Evolutionary conservation across 2,888 invertebrate genomes (phyloP), one percentile per base, ranked within the genome.

Genomic region (Tetanocera ferruginea): DNA sequence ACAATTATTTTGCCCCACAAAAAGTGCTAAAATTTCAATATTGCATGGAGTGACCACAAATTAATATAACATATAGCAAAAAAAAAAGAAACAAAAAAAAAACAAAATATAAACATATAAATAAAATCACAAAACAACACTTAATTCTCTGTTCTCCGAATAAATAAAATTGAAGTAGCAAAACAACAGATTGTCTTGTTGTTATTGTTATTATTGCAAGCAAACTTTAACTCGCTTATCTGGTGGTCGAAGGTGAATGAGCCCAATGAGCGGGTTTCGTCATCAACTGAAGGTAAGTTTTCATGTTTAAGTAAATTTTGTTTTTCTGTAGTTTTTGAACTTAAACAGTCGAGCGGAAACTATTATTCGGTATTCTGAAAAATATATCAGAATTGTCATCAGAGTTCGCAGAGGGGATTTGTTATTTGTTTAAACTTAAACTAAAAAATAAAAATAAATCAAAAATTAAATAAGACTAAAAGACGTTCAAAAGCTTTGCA

Each of bases 221-320:
- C 37, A 43, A 34, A 37, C 11, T 67, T 43, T n/a, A 14, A 49
- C 19, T 67, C 19, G 43, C 25, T 25, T 62, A 77, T 67, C 62
- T 66, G 49, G 79, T 76, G 72, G 66, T 76, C 52, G 69, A 81
- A 78, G 78, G 80, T 87, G 85, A 88, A 88, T 89, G 88, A 89
- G 87, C 85, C 87, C 88, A 81, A 89, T 89, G 89, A 89, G 90
- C 82, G 89, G 90, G 83, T 85, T 89, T 82, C 89, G 89, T 79
- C 88, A 89, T 79, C 89, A 89, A 83, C 85, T 89, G 37, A 89
- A 89, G 89, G 89, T 89, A 82, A 86, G 87, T 84, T 60, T 52
- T 70, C n/a, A n/a, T n/a, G n/a, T n/a, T 67, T 79, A 71, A 23
- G 51, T 23, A 77, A 17, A 37, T n/a, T 23, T 79, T 67, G 37